Conservation (phyloP, 1,140 invertebrate species). For the Lordiphosa collinella region DNA sequence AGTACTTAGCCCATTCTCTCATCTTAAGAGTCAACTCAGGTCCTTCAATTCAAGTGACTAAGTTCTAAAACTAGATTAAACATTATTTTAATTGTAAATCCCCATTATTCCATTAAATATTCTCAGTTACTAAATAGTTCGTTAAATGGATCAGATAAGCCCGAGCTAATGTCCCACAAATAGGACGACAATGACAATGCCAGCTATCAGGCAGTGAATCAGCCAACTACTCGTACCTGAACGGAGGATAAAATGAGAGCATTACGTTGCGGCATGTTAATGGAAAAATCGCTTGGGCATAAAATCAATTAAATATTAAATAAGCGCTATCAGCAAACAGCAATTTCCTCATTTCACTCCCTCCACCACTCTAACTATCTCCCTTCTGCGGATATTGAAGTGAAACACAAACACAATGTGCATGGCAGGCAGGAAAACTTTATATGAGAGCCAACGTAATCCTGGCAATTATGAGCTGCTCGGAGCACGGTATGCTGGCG, state of each 20-base stretch:
- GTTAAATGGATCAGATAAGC: slow-evolving; percentile 49
- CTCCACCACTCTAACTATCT: neutral
- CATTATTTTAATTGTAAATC: too few relatives aligned
- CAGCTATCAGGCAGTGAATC: slow-evolving; percentile 10
- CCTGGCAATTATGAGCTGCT: slow-evolving; percentile 59
- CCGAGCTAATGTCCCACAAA: slow-evolving; percentile 6
- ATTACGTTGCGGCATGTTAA: slow-evolving; percentile 6
- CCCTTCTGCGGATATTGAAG: slow-evolving; percentile 18
- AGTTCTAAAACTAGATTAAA: too few relatives aligned
- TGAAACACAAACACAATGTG: slow-evolving; percentile 63
- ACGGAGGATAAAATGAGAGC: slow-evolving; percentile 1
- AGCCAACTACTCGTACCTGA: neutral
- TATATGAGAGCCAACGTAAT: slow-evolving; percentile 64
- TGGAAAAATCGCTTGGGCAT: slow-evolving; percentile 48
- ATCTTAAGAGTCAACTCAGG: too few relatives aligned
- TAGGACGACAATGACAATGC: slow-evolving; percentile 13
- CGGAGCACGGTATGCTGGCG: neutral
- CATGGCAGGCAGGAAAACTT: slow-evolving; percentile 41
- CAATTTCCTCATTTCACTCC: slow-evolving; percentile 34
- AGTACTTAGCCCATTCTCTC: too few relatives aligned
- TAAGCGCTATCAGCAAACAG: slow-evolving; percentile 69
- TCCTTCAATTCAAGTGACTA: too few relatives aligned
- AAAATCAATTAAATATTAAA: slow-evolving; percentile 76
- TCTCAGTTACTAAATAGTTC: slow-evolving; percentile 4
- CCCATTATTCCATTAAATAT: too few relatives aligned